Percentiles rank a stretch among this genome's conserved stretches.
phyloP scores from a whole-genome alignment of 2,113 vertebrate species.

The Climacteris rufus region DNA sequence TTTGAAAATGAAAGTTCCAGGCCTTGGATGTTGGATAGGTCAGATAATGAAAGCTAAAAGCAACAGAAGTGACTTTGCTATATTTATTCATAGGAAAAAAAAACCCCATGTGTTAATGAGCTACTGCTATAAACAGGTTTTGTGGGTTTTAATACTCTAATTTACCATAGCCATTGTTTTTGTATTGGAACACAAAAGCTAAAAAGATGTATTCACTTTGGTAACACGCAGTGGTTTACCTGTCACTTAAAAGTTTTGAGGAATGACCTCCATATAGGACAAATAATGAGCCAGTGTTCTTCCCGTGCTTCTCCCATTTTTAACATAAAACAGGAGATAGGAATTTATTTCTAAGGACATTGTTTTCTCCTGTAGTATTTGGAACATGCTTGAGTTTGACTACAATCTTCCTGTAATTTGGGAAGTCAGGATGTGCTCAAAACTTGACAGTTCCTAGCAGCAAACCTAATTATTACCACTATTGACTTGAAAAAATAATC shows the following conservation, averaged over 20 bases:
- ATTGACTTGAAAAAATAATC: neutral
- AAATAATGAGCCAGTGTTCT: neutral
- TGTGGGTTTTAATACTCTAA: neutral
- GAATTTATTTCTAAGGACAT: neutral
- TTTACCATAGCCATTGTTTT: fast-evolving
- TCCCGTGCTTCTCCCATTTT: neutral
- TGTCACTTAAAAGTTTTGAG: neutral
- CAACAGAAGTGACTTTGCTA: neutral
- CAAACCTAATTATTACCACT: neutral
- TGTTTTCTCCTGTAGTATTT: neutral
- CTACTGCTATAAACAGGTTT: neutral
- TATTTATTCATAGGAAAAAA: neutral
- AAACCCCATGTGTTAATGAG: neutral
- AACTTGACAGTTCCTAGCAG: neutral
- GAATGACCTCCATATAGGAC: neutral
- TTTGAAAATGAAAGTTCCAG: neutral
- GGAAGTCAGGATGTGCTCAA: neutral
- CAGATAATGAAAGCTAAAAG: neutral
- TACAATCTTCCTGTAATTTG: neutral
- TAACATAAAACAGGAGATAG: neutral
- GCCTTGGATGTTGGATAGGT: neutral
- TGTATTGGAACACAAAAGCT: fast-evolving
- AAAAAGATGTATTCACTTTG: neutral
- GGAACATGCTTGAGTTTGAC: neutral
- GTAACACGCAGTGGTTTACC: neutral